These are phyloP conservation scores for Drosophila koepferae DNA, from an alignment of 2,888 invertebrate genomes.

Conservation along the genomic window DNA sequence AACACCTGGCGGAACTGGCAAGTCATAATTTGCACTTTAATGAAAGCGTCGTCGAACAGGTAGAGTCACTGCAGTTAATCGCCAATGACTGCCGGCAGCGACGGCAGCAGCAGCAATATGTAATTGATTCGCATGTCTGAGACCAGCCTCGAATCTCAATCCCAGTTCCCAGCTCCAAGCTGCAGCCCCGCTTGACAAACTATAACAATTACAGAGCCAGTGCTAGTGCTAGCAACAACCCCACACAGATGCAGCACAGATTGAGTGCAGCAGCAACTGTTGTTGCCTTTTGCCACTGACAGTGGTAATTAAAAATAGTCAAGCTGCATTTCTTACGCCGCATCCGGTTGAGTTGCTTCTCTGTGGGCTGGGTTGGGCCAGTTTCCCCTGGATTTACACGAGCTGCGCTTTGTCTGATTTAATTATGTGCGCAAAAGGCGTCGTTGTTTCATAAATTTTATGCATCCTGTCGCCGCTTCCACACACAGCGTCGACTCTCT, in stretches of 20 bases:
- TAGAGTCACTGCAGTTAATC: slow-evolving; percentile 79
- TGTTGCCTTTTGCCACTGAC: slow-evolving; percentile 51
- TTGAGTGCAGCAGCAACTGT: slow-evolving; percentile 31
- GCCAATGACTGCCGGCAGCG: slow-evolving; percentile 50
- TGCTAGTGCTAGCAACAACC: slow-evolving; percentile 30
- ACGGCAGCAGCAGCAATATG: slow-evolving; percentile 58
- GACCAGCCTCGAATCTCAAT: slow-evolving; percentile 27
- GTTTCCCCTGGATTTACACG: slow-evolving; percentile 69
- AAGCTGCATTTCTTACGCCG: slow-evolving; percentile 73
- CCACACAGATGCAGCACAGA: slow-evolving; percentile 35
- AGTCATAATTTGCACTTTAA: slow-evolving; percentile 84
- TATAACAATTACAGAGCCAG: slow-evolving; percentile 71
- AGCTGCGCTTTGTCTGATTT: slow-evolving; percentile 75
- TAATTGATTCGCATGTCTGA: slow-evolving; percentile 75
- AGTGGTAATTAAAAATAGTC: slow-evolving; percentile 78
- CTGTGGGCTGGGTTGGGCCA: slow-evolving; percentile 41
- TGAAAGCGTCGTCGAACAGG: slow-evolving; percentile 76
- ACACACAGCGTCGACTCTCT: slow-evolving; percentile 1
- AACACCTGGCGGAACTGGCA: slow-evolving; percentile 84
- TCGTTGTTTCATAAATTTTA: slow-evolving; percentile 79
- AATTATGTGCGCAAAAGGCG: slow-evolving; percentile 78
- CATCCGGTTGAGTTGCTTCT: slow-evolving; percentile 61
- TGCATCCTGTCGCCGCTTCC: slow-evolving; percentile 69
- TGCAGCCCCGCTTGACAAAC: slow-evolving; percentile 63
- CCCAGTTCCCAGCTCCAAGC: slow-evolving; percentile 15